Base-by-base conservation (phyloP, 2,888 invertebrate species). In the Prosapia bicincta region DNA sequence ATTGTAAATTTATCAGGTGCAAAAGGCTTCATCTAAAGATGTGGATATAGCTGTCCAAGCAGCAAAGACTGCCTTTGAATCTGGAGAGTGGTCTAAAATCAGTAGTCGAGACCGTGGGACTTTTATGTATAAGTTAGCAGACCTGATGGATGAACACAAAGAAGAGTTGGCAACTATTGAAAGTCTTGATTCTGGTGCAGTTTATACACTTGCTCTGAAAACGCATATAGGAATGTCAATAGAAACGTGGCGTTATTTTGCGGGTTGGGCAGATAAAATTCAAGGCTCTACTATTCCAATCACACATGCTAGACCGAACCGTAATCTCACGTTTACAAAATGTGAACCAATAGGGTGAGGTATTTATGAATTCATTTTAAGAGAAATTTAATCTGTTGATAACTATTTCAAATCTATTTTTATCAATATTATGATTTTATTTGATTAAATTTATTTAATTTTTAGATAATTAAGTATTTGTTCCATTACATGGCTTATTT, bases 201-300 rank as follows among this genome's bases (percentile, higher is more conserved):
- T 99, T 0, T 99, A 98, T 86, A 98, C 98, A 0, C 86, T 99
- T 69, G 98, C 98, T 0, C 85, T 98, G 20, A 99, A 99, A 84
- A 98, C 98, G 0, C 98, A 98, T 85, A 88, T 99, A 5, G 98
- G 98, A 74, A 98, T 99, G 98, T 97, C 97, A 20, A 96, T 98
- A 71, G 97, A 98, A 83, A 96, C 96, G 0, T 98, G 97, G 95
- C 88, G 95, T 54, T 98, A 98, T 85, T 98, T 96, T 85, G 98
- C 97, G 3, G 98, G 97, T 3, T 98, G 98, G 96, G 92, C 95
- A 82, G 98, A 98, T 85, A 98, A 98, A 85, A 97, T 97, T 75
- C 94, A 95, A 83, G 98, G 98, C 0, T 86, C 90, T 15, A 97
- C 97, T 0, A 94, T 98, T 80, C 98, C 98, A 0, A 95, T 98